These are phyloP conservation scores for Manduca sexta DNA, from an alignment of 1,140 invertebrate species.

Conservation along the genomic window DNA sequence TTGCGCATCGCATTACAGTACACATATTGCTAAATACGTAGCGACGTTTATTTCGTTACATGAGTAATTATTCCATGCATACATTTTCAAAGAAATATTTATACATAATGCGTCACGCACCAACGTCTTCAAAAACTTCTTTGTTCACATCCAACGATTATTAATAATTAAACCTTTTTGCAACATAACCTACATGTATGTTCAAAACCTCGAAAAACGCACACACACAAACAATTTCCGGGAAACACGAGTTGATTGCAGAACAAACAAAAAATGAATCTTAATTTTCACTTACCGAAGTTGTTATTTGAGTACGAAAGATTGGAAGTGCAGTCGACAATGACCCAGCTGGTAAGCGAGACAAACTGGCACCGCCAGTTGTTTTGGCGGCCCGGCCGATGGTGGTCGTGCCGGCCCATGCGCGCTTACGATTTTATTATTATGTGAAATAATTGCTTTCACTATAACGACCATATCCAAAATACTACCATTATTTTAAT, in stretches of 20 bases:
- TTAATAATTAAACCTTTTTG: too few species aligned
- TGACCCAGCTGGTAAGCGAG: slow-evolving; percentile 41
- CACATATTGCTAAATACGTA: not conserved
- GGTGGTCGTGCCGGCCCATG: slow-evolving; percentile 36
- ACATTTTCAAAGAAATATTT: too few species aligned
- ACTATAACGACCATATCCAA: slow-evolving; percentile 13
- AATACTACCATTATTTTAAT: slow-evolving; percentile 2
- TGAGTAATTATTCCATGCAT: too few species aligned
- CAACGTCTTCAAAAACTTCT: too few species aligned
- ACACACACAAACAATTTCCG: slow-evolving; percentile 6
- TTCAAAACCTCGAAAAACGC: slow-evolving; percentile 1
- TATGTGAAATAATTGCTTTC: slow-evolving; percentile 37
- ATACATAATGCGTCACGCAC: too few species aligned
- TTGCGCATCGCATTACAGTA: slow-evolving; percentile 6
- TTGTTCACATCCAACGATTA: too few species aligned
- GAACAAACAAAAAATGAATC: slow-evolving; percentile 12
- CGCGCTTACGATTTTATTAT: slow-evolving; percentile 7
- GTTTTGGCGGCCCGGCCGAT: slow-evolving; percentile 45
- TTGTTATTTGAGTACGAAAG: slow-evolving; percentile 7
- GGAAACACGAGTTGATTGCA: slow-evolving; percentile 5
- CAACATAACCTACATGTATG: not conserved
- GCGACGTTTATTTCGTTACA: too few species aligned
- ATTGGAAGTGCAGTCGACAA: slow-evolving; percentile 29
- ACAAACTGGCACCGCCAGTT: slow-evolving; percentile 58
- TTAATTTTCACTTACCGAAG: slow-evolving; percentile 17